Evolutionary conservation across 2,113 vertebrate genomes (phyloP).

Genomic region (Euleptes europaea): DNA sequence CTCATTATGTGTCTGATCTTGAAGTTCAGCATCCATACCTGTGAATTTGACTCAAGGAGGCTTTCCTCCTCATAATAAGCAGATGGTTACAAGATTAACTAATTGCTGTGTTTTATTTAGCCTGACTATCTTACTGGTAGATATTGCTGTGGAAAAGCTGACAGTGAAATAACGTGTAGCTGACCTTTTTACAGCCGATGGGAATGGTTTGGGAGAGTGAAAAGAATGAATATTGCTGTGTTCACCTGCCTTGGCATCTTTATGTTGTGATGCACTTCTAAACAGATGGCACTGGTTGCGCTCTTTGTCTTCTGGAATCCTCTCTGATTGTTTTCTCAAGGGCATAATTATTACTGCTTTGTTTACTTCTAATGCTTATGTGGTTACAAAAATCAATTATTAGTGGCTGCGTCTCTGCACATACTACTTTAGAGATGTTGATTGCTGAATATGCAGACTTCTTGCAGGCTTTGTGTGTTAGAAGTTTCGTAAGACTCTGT

Average conservation of each 20-base stretch:
- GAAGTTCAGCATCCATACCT: background rate
- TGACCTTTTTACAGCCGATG: background rate
- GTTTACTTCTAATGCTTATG: conserved; percentile 17
- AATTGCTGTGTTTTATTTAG: background rate
- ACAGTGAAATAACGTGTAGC: background rate
- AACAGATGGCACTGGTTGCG: background rate
- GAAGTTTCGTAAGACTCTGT: background rate
- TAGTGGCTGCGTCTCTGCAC: conserved; percentile 7
- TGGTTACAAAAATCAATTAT: conserved; percentile 38
- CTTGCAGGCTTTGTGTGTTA: background rate
- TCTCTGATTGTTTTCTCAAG: conserved; percentile 3
- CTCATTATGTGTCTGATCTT: background rate
- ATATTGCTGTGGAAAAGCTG: background rate
- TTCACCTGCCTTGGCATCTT: background rate
- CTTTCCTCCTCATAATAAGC: background rate
- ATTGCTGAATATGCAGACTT: conserved; percentile 7
- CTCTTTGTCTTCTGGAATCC: background rate
- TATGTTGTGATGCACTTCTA: conserved; percentile 16
- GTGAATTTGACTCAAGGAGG: background rate
- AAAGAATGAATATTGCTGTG: background rate
- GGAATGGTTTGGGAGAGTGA: background rate
- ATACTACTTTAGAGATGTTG: background rate
- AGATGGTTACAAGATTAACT: background rate
- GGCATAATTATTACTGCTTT: conserved; percentile 17
- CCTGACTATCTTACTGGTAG: background rate